Evolutionary conservation across 2,797 vertebrate species (phyloP).

Genomic region (Oreonectes daqikongensis): DNA sequence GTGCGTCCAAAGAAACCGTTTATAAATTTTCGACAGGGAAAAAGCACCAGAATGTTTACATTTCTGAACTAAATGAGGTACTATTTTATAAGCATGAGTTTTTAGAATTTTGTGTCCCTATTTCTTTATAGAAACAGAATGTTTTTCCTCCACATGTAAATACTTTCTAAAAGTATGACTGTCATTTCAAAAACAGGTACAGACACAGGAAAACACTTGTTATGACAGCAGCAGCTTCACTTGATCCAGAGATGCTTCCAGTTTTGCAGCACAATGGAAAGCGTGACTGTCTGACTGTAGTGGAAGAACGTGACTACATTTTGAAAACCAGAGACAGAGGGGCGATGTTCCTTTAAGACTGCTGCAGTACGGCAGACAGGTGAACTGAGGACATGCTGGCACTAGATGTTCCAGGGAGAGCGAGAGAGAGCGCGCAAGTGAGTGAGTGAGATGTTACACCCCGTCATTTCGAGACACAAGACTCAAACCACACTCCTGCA

Average conservation of each 20-base stretch:
- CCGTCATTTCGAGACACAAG: constrained; percentile 40
- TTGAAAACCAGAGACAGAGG: constrained; percentile 33
- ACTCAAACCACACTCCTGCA: constrained; percentile 44
- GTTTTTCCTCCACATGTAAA: too few relatives aligned
- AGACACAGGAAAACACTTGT: too few relatives aligned
- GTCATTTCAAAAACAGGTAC: too few relatives aligned
- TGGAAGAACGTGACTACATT: constrained; percentile 36
- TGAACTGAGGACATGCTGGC: constrained; percentile 63
- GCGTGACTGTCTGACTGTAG: constrained; percentile 42
- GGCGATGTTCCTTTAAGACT: constrained; percentile 54
- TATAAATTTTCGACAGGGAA: too few relatives aligned
- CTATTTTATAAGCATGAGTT: too few relatives aligned
- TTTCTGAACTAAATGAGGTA: neutral
- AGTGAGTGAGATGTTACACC: constrained; percentile 32
- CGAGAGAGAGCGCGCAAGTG: neutral
- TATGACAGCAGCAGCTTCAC: constrained; percentile 21
- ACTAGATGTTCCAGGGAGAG: constrained; percentile 42
- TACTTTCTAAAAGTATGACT: too few relatives aligned
- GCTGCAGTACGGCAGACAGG: constrained; percentile 57
- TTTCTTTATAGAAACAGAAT: too few relatives aligned
- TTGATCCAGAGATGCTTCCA: constrained; percentile 25
- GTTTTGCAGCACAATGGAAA: constrained; percentile 29
- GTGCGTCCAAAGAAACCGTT: too few relatives aligned
- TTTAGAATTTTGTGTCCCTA: too few relatives aligned
- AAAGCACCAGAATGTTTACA: neutral